Evolutionary conservation across 2,888 invertebrate species (phyloP), one percentile per base, ranked within the genome.

Genomic region (Rotaria macrura): DNA sequence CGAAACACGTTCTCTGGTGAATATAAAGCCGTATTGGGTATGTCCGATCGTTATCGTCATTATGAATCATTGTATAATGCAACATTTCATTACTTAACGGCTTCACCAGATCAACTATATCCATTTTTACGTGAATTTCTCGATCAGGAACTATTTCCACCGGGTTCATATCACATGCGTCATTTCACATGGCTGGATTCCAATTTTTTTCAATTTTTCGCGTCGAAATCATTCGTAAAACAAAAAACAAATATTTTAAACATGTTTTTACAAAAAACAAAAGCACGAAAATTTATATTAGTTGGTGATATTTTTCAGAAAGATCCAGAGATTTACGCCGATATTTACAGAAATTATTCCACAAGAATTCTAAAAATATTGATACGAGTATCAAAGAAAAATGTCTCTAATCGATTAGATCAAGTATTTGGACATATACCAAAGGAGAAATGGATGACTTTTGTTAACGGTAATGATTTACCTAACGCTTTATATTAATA

Each of bases 61-160:
- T 79, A 43, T 40, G 79, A 79, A 79, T n/a, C 25, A 43, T 1
- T 10, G 9, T 79, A 79, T 43, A 79, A 79, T 79, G 79, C 79
- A 25, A 79, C 79, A 79, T 79, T 79, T 79, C 79, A 79, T 43
- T 79, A 79, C 43, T 43, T 79, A 79, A 79, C 79, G 25, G 79
- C 79, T 12, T 43, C 43, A n/a, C 79, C 79, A 12, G 79, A 79
- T 79, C 79, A 79, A 43, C 43, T 79, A n/a, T 79, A 79, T 43
- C 79, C 79, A 79, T 79, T 79, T 79, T 79, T 79, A 79, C 79
- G 79, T 43, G 79, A 43, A n/a, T 79, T 79, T 79, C 43, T 79
- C 43, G 40, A 79, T n/a, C 79, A 43, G 25, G 79, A 79, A n/a
- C 9, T 12, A 43, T 79, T 79, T 43, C 79, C 79, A 79, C n/a